phyloP scores from a whole-genome alignment of 2,888 invertebrate genomes.

The Thereva unica region DNA sequence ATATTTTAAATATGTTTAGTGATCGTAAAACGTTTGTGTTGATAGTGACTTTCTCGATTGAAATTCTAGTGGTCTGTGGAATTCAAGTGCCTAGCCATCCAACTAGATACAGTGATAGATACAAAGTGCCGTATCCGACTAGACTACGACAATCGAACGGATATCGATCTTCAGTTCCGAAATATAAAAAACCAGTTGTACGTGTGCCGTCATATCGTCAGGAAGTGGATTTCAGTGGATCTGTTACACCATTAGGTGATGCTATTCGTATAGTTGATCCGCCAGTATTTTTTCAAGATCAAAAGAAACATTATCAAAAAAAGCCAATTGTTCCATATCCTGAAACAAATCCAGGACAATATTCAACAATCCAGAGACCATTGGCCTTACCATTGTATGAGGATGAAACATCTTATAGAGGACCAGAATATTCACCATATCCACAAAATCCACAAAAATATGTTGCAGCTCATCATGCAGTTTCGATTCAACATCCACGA shows the following conservation, averaged over 20 bases:
- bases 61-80: conserved; percentile 1
- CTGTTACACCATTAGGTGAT: conserved; percentile 41
- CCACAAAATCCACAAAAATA: conserved; percentile 32
- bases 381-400: not conserved
- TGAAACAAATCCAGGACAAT: not conserved
- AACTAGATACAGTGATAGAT: conserved; percentile 9
- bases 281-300: conserved; percentile 50
- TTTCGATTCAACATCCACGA: conserved; percentile 36
- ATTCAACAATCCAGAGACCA: not conserved
- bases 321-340: not conserved
- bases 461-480: conserved; percentile 43
- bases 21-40: conserved; percentile 2
- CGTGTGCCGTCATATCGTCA: conserved; percentile 49
- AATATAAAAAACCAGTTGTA: conserved; percentile 43
- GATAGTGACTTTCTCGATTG: not conserved
- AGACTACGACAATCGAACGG: conserved; percentile 3
- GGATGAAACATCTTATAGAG: not conserved
- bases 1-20: conserved; percentile 25
- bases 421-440: conserved; percentile 4
- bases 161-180: conserved; percentile 49
- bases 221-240: conserved; percentile 47
- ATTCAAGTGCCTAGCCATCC: conserved; percentile 29
- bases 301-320: conserved; percentile 43
- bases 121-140: not conserved
- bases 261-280: conserved; percentile 54